Evolutionary conservation across 92 coral and sea anemone genomes (phyloP).

Genomic region (Parazoanthus atlanticus): DNA sequence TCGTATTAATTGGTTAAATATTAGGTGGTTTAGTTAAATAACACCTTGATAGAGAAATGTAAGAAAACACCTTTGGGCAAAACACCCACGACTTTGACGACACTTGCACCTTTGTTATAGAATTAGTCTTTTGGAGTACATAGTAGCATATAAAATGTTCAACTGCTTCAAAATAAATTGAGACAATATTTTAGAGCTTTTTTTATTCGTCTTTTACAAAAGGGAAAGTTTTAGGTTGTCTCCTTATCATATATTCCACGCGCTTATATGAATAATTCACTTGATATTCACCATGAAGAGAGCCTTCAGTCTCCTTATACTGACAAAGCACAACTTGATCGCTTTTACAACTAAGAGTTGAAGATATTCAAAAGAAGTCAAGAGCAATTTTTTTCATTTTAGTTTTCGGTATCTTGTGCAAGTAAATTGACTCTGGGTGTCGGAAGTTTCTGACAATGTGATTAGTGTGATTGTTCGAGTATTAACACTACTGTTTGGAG

Average conservation of each 20-base stretch:
- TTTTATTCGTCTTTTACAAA: neutral
- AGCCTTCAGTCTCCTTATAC: neutral
- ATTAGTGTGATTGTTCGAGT: neutral
- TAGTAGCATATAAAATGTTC: neutral
- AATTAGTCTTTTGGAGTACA: neutral
- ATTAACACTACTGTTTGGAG: neutral
- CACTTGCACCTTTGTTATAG: neutral
- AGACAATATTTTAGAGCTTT: too few species aligned
- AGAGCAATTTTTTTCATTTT: neutral
- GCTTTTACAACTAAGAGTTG: neutral
- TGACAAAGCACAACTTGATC: neutral
- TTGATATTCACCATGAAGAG: neutral
- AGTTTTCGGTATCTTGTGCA: neutral
- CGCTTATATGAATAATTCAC: slow-evolving; percentile 35
- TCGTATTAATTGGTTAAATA: too few species aligned
- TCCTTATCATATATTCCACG: slow-evolving; percentile 40
- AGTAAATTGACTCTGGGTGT: neutral
- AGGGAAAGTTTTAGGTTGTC: neutral
- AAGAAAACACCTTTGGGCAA: neutral
- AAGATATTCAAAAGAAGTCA: neutral
- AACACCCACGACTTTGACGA: neutral
- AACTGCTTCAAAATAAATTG: neutral
- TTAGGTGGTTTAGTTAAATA: too few species aligned
- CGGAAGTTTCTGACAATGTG: neutral
- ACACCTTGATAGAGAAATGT: neutral